Conservation (phyloP, 2,888 invertebrate species). For the Trisateles emortualis region DNA sequence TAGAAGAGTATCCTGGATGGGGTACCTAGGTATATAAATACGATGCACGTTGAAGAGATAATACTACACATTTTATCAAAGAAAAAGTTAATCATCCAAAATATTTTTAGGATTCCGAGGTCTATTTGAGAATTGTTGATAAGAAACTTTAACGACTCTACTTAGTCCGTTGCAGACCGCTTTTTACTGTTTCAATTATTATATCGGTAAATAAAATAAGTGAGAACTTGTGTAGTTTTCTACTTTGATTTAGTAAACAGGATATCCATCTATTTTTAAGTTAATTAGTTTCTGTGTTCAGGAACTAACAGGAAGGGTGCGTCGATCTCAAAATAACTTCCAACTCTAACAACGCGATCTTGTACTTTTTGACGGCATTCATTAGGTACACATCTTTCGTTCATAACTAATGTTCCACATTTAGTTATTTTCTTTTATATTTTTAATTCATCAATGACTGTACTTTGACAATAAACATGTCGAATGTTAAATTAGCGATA, state of each 20-base stretch:
- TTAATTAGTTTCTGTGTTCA: slow-evolving; percentile 37
- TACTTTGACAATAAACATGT: slow-evolving; percentile 71
- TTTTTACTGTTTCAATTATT: no score
- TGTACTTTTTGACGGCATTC: slow-evolving; percentile 35
- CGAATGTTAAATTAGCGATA: slow-evolving; percentile 89
- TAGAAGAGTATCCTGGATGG: no score
- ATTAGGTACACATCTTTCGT: slow-evolving; percentile 25
- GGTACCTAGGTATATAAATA: no score
- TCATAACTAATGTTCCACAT: slow-evolving; percentile 7
- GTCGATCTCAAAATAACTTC: slow-evolving; percentile 63
- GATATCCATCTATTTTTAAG: slow-evolving; percentile 44
- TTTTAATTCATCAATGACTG: neutral
- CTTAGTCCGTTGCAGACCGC: no score
- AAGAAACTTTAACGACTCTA: no score
- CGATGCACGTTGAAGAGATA: no score
- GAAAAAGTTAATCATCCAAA: no score
- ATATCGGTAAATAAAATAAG: no score
- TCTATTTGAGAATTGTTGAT: no score
- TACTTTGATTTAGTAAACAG: neutral
- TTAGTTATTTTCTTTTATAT: neutral
- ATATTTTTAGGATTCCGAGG: no score
- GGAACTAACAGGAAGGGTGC: slow-evolving; percentile 54
- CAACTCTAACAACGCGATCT: slow-evolving; percentile 37
- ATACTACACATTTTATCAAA: no score
- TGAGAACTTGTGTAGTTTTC: neutral